Conservation (phyloP, 30 jellyfish, hydroid and myxozoan species). For the Aurelia sp. region DNA sequence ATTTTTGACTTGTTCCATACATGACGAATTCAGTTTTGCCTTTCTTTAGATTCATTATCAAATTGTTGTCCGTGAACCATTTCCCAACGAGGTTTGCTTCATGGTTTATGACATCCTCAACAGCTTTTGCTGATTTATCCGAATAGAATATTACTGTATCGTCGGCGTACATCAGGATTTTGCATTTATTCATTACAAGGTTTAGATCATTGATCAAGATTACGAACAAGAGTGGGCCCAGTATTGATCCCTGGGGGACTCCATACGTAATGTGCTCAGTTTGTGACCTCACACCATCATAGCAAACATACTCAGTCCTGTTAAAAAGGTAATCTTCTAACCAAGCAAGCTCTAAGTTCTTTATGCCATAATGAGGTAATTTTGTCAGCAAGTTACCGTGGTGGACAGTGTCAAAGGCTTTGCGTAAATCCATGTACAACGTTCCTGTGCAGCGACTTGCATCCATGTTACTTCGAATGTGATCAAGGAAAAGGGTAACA, state of each 20-base stretch:
- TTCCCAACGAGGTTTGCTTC: conserved; percentile 25
- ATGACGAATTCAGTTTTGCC: no score
- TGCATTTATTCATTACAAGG: no score
- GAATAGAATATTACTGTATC: conserved; percentile 51
- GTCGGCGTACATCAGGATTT: no score
- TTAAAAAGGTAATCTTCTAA: conserved; percentile 62
- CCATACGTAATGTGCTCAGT: no score
- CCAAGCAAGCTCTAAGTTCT: conserved; percentile 64
- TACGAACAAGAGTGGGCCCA: no score
- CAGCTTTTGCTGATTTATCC: neutral
- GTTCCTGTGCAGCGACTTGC: conserved; percentile 62
- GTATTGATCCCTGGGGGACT: no score
- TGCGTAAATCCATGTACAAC: conserved; percentile 35
- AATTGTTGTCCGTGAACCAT: conserved; percentile 48
- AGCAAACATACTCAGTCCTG: conserved; percentile 65
- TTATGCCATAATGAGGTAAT: conserved; percentile 52
- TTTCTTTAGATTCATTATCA: conserved; percentile 36
- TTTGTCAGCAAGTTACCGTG: conserved; percentile 57
- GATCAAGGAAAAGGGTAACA: conserved; percentile 58
- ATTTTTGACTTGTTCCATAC: neutral
- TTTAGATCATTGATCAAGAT: no score
- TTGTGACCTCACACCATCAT: no score
- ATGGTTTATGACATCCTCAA: conserved; percentile 30
- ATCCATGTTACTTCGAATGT: conserved; percentile 15
- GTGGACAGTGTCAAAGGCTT: conserved; percentile 34